phyloP scores from a whole-genome alignment of 2,888 invertebrate species.

The Cacoxenus indagator region DNA sequence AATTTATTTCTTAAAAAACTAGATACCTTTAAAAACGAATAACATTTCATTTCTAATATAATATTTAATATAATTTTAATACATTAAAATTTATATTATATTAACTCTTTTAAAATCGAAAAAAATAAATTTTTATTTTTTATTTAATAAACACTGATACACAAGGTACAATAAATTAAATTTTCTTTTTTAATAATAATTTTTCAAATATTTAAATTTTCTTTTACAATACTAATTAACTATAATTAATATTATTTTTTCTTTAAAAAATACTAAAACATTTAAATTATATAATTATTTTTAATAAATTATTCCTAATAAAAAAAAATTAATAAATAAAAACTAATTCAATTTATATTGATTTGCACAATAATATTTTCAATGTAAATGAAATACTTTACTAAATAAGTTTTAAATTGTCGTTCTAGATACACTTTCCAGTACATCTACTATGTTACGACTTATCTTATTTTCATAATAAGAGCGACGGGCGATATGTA shows the following conservation, averaged over 20 bases:
- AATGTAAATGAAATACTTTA: conserved; percentile 79
- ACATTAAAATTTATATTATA: conserved; percentile 74
- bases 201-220: conserved; percentile 73
- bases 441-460: conserved; percentile 86
- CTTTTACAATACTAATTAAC: conserved; percentile 74
- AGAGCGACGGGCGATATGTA: conserved; percentile 87
- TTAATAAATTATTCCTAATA: too few species aligned
- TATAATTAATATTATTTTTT: too few species aligned
- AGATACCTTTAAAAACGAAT: conserved; percentile 79
- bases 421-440: conserved; percentile 80
- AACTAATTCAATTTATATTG: conserved; percentile 69
- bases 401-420: conserved; percentile 75
- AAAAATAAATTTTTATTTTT: conserved; percentile 68
- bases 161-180: conserved; percentile 78
- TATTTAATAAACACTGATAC: conserved; percentile 80
- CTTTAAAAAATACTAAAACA: too few species aligned
- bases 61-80: conserved; percentile 76
- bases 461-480: conserved; percentile 79
- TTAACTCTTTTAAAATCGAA: conserved; percentile 78
- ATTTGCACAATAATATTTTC: conserved; percentile 73
- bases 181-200: conserved; percentile 73
- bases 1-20: conserved; percentile 78
- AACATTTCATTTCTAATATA: too few species aligned
- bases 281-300: too few species aligned
- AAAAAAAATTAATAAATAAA: too few species aligned